Evolutionary conservation across 2,797 vertebrate genomes (phyloP).

Genomic region (Hozukius guyotensis): DNA sequence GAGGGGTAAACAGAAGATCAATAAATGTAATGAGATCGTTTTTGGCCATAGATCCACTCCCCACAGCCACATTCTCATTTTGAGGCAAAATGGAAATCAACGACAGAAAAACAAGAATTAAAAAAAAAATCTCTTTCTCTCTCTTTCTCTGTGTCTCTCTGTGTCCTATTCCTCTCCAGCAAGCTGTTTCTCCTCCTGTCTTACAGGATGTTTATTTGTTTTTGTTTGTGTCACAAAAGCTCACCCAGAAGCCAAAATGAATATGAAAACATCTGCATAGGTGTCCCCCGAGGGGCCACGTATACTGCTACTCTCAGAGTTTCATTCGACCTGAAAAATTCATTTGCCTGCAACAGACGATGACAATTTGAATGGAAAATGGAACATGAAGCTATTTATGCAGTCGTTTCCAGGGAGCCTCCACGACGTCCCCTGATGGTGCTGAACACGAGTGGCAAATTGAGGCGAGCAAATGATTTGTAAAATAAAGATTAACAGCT

Average conservation of each 20-base stretch:
- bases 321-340: constrained; percentile 61
- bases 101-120: neutral
- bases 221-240: constrained; percentile 72
- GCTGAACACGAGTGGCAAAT: constrained; percentile 61
- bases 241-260: constrained; percentile 75
- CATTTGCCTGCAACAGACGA: constrained; percentile 54
- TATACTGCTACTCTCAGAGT: constrained; percentile 37
- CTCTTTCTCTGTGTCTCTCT: neutral
- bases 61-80: constrained; percentile 50
- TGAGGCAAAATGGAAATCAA: constrained; percentile 55
- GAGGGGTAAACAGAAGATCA: constrained; percentile 79
- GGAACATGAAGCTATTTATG: constrained; percentile 61
- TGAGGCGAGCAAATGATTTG: constrained; percentile 54
- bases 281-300: constrained; percentile 54
- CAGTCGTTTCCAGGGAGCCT: constrained; percentile 54
- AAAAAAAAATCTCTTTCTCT: no score
- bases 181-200: constrained; percentile 66
- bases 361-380: constrained; percentile 68
- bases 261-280: constrained; percentile 77
- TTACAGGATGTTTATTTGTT: constrained; percentile 77
- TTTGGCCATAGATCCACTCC: constrained; percentile 75
- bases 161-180: constrained; percentile 48
- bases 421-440: constrained; percentile 49
- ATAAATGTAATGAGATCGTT: constrained; percentile 76
- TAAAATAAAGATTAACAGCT: constrained; percentile 49